Evolutionary conservation across 2,888 invertebrate genomes (phyloP).

Genomic region (Cryptocheilus praepositus): DNA sequence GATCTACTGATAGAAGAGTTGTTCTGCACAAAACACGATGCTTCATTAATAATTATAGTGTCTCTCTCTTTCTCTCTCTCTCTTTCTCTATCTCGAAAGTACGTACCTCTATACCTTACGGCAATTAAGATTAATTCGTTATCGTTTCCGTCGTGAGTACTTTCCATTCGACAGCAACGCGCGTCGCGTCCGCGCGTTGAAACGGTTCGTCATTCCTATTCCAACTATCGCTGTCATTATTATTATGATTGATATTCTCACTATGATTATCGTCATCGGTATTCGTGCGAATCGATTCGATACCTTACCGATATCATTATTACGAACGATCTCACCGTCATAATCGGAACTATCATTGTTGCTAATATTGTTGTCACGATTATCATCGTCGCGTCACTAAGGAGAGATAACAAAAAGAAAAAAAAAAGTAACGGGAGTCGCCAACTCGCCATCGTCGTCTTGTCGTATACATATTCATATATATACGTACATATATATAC

Average conservation of each 20-base stretch:
- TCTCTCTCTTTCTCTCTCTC: conserved; percentile 38
- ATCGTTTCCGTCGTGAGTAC: conserved; percentile 17
- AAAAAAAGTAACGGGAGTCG: conserved; percentile 15
- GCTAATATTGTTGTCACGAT: conserved; percentile 51
- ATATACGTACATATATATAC: conserved; percentile 24
- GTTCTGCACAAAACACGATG: conserved; percentile 71
- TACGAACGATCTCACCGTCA: conserved; percentile 24
- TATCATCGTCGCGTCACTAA: conserved; percentile 52
- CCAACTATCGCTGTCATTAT: conserved; percentile 27
- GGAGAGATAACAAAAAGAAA: conserved; percentile 17
- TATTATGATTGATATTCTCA: conserved; percentile 10
- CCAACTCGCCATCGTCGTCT: conserved; percentile 42
- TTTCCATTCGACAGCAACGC: conserved; percentile 19
- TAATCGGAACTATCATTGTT: conserved; percentile 35
- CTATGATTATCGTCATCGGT: no score
- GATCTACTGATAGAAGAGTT: conserved; percentile 65
- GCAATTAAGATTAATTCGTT: conserved; percentile 18
- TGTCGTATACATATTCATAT: conserved; percentile 38
- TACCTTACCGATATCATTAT: no score
- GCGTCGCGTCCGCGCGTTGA: conserved; percentile 12
- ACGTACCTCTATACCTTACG: conserved; percentile 10
- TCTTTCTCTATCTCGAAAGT: conserved; percentile 17
- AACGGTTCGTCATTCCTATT: conserved; percentile 3
- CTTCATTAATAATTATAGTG: conserved; percentile 68
- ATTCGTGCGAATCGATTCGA: no score